Evolutionary conservation across 2,797 vertebrate species (phyloP), one percentile per base, ranked within the genome.

Genomic region (Hydrocynus forskahlii): DNA sequence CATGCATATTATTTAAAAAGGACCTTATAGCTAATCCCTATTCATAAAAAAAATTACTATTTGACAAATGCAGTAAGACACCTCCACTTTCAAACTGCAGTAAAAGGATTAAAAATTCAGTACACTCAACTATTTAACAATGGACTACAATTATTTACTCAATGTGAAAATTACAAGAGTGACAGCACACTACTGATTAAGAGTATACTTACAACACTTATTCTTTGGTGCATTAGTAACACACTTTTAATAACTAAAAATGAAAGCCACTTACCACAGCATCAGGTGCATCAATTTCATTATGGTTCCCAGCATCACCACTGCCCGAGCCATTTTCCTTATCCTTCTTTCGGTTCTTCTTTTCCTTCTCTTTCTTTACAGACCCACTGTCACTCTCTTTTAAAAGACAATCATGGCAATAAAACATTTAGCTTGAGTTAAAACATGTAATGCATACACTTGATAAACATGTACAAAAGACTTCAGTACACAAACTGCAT

Each of bases 271-370:
- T 88, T 87, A 99, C 98, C 93, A 95, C 94, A 86, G 93, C 95
- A 54, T 96, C 91, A 81, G 97, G 97, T 86, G 97, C 97, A 78
- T 96, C 95, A 7, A 98, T 92, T 87, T 97, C 95, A 82, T 96
- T 95, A 12, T 95, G 92, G 87, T 88, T 93, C 12, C 92, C 94
- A 19, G 92, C 90, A 60, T 95, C 94, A 80, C 91, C 96, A 72
- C 94, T 96, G 92, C 95, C 93, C 25, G 97, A 97, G 85, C 97
- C 98, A 83, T 99, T 99, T 89, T 99, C 97, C 90, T 99, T 98
- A 91, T 98, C 98, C 85, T 99, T 99, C 90, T 98, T 98, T 76
- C 97, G 95, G 80, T 96, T 98, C 92, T 97, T 99, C 92, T 98
- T 99, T 85, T 98, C 97, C 78, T 98, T 99, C 84, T 99, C 97